Conservation (phyloP, 2,797 vertebrate genomes). For the Scarus forsteni region DNA sequence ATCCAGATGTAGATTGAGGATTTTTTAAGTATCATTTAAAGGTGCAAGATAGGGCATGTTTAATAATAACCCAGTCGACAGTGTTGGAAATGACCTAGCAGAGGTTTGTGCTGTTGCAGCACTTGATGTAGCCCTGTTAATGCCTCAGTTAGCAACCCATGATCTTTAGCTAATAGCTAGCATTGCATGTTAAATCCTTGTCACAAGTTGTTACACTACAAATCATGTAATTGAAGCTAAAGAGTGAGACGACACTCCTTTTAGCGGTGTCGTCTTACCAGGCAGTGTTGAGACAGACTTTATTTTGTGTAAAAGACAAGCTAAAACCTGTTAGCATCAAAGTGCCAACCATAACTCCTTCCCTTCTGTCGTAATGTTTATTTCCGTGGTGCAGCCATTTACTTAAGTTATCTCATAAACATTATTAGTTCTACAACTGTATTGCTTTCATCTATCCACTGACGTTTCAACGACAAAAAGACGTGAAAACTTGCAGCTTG, state of each 20-base stretch:
- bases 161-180: neutral
- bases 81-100: no score
- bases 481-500: conserved; percentile 19
- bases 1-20: no score
- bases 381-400: neutral
- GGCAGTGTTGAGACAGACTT: neutral
- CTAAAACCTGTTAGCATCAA: conserved; percentile 1
- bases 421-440: neutral
- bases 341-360: neutral
- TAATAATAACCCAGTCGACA: no score
- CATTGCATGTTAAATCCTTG: neutral
- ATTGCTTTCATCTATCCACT: neutral
- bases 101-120: no score
- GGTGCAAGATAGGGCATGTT: no score
- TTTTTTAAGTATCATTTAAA: no score
- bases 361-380: neutral
- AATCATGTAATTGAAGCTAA: no score
- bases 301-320: neutral
- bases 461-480: no score
- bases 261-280: neutral
- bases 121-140: no score
- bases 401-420: neutral
- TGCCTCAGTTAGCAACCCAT: no score
- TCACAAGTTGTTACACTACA: no score
- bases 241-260: neutral